phyloP scores from a whole-genome alignment of 2,797 vertebrate species.

The Scyliorhinus canicula region DNA sequence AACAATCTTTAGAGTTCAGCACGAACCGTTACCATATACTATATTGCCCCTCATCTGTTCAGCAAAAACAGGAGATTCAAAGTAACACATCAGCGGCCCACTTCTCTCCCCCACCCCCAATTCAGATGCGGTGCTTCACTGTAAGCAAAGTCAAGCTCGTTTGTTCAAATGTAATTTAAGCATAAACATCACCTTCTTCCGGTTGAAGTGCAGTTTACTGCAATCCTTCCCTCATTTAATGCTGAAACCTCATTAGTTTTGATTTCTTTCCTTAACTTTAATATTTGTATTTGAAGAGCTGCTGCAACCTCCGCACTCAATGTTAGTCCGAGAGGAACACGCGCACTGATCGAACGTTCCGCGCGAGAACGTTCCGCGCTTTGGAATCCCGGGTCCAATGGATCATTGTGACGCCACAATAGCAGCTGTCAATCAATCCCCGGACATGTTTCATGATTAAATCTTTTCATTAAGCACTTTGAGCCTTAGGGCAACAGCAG shows the following conservation, averaged over 20 bases:
- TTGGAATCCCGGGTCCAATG: not conserved
- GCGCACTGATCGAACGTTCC: not conserved
- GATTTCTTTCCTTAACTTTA: not conserved
- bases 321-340: not conserved
- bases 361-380: not conserved
- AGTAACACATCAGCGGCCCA: not conserved
- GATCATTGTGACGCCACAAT: not conserved
- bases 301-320: not conserved
- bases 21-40: not conserved
- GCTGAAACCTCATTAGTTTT: too few relatives aligned
- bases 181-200: not conserved
- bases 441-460: not conserved
- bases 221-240: not conserved
- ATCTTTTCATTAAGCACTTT: not conserved
- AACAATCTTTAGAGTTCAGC: not conserved
- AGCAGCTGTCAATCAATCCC: not conserved
- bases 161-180: not conserved
- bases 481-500: not conserved
- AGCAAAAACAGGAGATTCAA: not conserved
- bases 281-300: not conserved
- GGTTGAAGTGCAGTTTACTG: not conserved
- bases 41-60: not conserved
- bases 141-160: not conserved
- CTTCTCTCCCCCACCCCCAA: not conserved
- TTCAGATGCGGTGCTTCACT: too few relatives aligned